Conservation (phyloP, 1,140 invertebrate species). For the Drosophila rhopaloa region DNA sequence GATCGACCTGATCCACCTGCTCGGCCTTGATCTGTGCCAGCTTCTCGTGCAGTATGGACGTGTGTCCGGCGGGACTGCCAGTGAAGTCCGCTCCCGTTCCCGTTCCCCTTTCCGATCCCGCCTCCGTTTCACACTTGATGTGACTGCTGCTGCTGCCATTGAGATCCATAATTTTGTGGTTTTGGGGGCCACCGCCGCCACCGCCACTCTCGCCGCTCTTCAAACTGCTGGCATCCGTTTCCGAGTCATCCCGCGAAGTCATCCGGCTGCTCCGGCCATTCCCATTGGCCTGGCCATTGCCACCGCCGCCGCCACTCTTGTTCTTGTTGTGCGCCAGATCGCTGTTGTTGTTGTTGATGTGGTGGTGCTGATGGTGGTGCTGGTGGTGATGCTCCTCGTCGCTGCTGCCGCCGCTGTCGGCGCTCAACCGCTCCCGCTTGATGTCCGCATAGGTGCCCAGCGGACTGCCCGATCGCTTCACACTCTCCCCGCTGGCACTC, state of each 20-base stretch:
- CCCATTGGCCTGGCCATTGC: constrained; percentile 20
- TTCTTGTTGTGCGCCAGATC: constrained; percentile 75
- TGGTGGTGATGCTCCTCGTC: constrained; percentile 49
- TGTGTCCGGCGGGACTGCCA: background rate
- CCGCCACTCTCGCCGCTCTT: constrained; percentile 68
- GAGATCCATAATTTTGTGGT: constrained; percentile 78
- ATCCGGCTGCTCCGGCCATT: constrained; percentile 65
- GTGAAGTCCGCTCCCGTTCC: background rate
- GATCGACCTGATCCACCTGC: constrained; percentile 63
- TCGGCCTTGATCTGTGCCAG: constrained; percentile 83
- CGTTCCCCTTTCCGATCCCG: background rate
- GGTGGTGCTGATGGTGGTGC: constrained; percentile 24
- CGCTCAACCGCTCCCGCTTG: constrained; percentile 76
- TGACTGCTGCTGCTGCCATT: constrained; percentile 67
- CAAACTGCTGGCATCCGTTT: constrained; percentile 74
- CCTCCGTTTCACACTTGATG: constrained; percentile 55
- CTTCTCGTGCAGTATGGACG: constrained; percentile 78
- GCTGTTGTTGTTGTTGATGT: constrained; percentile 63
- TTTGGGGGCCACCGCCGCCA: constrained; percentile 19
- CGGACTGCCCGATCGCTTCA: constrained; percentile 75
- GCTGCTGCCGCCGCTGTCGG: constrained; percentile 57
- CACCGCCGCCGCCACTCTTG: constrained; percentile 47
- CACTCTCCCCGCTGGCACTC: constrained; percentile 36
- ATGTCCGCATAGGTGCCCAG: constrained; percentile 68
- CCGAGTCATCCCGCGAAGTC: constrained; percentile 75